Evolutionary conservation across 2,113 vertebrate genomes (phyloP).

Genomic region (Craseonycteris thonglongyai): DNA sequence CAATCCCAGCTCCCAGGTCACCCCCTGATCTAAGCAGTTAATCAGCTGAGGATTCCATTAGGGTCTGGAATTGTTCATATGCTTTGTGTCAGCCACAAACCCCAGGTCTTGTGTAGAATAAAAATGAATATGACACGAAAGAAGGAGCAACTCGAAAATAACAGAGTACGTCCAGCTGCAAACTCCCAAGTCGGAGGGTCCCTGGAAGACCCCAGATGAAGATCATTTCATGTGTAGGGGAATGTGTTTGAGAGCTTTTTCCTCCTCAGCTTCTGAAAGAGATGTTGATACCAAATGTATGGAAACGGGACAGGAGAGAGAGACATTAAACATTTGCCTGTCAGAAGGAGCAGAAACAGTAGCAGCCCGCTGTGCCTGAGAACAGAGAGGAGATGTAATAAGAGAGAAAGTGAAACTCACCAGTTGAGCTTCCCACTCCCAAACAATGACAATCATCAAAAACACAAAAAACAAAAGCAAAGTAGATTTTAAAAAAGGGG

Average conservation of each 20-base stretch:
- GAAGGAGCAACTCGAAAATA: neutral
- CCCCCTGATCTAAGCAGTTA: neutral
- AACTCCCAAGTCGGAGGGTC: neutral
- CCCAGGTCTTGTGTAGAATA: neutral
- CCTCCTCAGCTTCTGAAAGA: neutral
- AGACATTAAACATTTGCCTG: neutral
- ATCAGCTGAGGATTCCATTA: neutral
- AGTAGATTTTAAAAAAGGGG: rapidly evolving
- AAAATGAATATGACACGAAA: neutral
- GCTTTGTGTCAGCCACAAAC: neutral
- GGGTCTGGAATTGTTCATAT: neutral
- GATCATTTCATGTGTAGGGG: neutral
- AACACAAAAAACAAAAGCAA: too few relatives aligned
- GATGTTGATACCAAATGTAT: neutral
- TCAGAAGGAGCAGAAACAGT: neutral
- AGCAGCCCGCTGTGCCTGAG: neutral
- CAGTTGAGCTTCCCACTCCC: neutral
- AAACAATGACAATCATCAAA: neutral
- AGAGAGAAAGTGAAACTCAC: neutral
- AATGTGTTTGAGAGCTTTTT: neutral
- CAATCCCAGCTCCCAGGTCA: neutral
- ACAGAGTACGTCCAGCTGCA: neutral
- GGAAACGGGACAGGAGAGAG: neutral
- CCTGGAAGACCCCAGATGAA: neutral
- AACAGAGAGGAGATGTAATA: neutral